A percentile compares a stretch with the other conserved stretches of the same genome.
Conservation (phyloP, 1,140 invertebrate species). For the Gyrodactylus bullatarudis region DNA sequence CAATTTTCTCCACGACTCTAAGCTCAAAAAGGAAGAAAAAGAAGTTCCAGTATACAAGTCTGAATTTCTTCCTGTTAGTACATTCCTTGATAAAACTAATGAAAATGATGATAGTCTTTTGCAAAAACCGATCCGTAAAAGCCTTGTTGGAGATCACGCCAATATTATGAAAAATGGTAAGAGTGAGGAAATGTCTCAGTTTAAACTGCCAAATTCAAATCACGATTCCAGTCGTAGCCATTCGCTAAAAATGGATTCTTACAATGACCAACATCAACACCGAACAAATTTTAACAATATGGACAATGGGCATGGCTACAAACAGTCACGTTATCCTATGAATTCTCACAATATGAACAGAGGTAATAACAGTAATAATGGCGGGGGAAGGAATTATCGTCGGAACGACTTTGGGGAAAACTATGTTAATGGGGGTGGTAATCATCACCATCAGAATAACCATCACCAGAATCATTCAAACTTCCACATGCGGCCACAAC, state of each 20-base stretch:
- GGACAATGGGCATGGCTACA: neutral
- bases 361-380: neutral
- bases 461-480: neutral
- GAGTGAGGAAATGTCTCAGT: neutral
- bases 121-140: no score
- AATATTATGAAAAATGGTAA: no score
- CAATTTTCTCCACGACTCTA: neutral
- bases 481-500: neutral
- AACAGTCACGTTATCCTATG: neutral
- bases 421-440: neutral
- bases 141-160: no score
- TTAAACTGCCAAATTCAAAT: neutral
- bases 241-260: neutral
- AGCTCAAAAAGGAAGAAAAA: neutral
- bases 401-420: neutral
- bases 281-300: neutral
- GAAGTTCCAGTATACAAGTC: neutral
- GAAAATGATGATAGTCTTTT: no score
- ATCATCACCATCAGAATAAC: neutral
- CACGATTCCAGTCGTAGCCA: neutral
- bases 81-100: neutral
- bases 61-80: neutral
- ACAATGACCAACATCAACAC: neutral
- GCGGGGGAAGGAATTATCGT: neutral
- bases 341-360: neutral